These are phyloP conservation scores for Cylas formicarius DNA, from an alignment of 1,140 invertebrate genomes.

Conservation along the genomic window DNA sequence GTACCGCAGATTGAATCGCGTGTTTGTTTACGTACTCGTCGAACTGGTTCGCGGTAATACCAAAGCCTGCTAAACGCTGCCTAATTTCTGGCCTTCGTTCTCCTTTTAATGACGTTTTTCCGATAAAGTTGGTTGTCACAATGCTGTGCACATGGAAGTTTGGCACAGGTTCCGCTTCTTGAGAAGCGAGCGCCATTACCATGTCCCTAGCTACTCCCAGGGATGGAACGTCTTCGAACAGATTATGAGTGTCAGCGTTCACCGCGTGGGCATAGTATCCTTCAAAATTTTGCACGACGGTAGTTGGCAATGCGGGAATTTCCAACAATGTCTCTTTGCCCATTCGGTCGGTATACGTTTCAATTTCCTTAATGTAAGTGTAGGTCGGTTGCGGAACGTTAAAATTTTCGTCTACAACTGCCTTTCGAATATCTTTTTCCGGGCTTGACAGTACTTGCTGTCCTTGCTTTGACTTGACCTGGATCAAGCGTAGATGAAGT, in stretches of 20 bases:
- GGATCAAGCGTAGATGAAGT: constrained; percentile 15
- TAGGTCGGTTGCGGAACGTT: constrained; percentile 29
- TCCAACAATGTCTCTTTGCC: constrained; percentile 24
- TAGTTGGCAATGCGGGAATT: constrained; percentile 21
- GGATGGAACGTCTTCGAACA: constrained; percentile 33
- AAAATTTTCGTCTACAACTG: constrained; percentile 15
- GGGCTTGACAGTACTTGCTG: constrained; percentile 14
- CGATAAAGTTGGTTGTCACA: constrained; percentile 19
- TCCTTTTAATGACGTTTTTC: constrained; percentile 19
- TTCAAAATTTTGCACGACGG: constrained; percentile 22
- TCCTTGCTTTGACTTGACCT: constrained; percentile 25
- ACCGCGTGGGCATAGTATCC: constrained; percentile 27
- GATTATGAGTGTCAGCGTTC: constrained; percentile 25
- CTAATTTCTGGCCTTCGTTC: constrained; percentile 22
- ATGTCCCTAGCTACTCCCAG: constrained; percentile 31
- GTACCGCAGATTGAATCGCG: constrained; percentile 28
- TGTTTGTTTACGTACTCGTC: constrained; percentile 16
- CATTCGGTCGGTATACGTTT: constrained; percentile 23
- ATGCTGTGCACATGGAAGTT: constrained; percentile 21
- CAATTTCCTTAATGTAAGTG: constrained; percentile 22
- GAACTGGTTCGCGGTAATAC: constrained; percentile 17
- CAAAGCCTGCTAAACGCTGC: constrained; percentile 17
- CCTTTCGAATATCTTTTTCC: constrained; percentile 25
- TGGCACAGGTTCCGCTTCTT: constrained; percentile 20
- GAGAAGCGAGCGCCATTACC: constrained; percentile 21